phyloP scores from a whole-genome alignment of 92 coral and sea anemone genomes.

The Zoanthus solanderi region DNA sequence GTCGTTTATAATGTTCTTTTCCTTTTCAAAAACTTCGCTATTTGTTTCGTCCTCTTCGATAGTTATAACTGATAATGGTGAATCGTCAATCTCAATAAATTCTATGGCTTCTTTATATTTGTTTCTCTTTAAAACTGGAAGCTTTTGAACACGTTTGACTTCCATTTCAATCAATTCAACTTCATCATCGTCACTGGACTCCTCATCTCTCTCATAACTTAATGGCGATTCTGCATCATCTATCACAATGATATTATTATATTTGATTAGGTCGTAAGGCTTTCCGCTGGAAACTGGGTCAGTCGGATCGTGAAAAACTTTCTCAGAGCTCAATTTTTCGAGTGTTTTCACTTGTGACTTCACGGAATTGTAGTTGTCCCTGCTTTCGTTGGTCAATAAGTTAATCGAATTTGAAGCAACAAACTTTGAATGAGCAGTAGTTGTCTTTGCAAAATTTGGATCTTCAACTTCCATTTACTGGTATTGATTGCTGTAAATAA shows the following conservation, averaged over 20 bases:
- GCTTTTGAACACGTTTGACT: neutral
- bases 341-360: constrained; percentile 2
- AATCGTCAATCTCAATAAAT: constrained; percentile 17
- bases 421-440: neutral
- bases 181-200: neutral
- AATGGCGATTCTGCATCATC: neutral
- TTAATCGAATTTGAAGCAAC: neutral
- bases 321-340: constrained; percentile 10
- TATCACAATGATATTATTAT: neutral
- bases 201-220: neutral
- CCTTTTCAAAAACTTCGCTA: neutral
- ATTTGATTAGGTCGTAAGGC: neutral
- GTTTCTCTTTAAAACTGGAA: neutral
- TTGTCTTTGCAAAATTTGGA: neutral
- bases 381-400: neutral
- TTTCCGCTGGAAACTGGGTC: neutral
- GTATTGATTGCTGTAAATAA: neutral
- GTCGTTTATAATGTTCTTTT: neutral
- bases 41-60: constrained; percentile 1
- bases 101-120: neutral
- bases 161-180: neutral
- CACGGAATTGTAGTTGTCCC: neutral
- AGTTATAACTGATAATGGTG: constrained; percentile 8
- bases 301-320: neutral
- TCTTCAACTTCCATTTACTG: constrained; percentile 9